Evolutionary conservation across 2,113 vertebrate species (phyloP), one percentile per base, ranked within the genome.

Genomic region (Puffinus mauretanicus): DNA sequence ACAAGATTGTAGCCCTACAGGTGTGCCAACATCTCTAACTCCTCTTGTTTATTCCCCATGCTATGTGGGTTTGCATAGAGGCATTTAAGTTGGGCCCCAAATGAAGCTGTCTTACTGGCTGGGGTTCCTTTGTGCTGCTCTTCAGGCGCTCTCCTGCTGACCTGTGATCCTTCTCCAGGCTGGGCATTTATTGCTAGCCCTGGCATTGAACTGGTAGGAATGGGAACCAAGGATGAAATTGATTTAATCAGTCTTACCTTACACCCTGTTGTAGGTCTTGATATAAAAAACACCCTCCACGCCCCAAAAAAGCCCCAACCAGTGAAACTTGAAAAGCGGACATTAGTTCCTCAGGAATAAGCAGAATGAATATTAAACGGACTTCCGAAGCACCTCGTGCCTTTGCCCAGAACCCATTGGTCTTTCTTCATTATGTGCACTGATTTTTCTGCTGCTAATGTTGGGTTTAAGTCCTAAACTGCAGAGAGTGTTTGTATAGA

Each of bases 301-400:
- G 14, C 14, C 4, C 13, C 1, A 2, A 30, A 60, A 58, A 25
- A 36, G 3, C 0, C 4, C 8, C 22, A 58, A 16, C 7, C 11
- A 67, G 16, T 69, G 73, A 26, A 72, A 76, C 54, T 82, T 65
- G n/a, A 49, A 20, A 61, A 80, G 24, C 15, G 12, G 62, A 25
- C 42, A 42, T 82, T 38, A 20, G 29, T 80, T 82, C 58, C 40
- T 90, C 57, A 22, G 70, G 36, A 84, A 46, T 72, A 62, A 58
- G 34, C 52, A 54, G 30, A 51, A 27, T 55, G 36, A 70, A 51
- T 90, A 30, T 49, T 70, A 86, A 90, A 88, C 46, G 90, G 40
- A 65, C 3, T 54, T 36, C 16, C 5, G 7, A 65, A 88, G 42
- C 25, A 32, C 49, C 57, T 51, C 6, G 5, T 89, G 61, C 25